Evolutionary conservation across 2,113 vertebrate species (phyloP), one percentile per base, ranked within the genome.

Genomic region (Octodon degus): DNA sequence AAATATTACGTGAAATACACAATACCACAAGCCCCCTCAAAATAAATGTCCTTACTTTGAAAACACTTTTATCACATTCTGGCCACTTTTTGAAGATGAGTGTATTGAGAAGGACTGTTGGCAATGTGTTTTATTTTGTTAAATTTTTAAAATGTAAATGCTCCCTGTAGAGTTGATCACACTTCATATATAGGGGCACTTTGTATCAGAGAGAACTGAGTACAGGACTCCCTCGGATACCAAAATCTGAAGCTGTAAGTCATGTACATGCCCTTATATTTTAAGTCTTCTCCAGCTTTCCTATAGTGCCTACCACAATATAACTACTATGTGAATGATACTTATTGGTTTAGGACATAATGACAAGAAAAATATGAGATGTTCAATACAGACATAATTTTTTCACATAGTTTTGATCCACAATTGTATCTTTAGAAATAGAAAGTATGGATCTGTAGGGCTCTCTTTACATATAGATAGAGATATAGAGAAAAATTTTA

Each of bases 381-480:
- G 7, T 55, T 47, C 63, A 53, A 13, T 53, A n/a, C 50, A 47
- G 25, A 65, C 8, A 16, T 86, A 34, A 50, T 40, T 40, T n/a
- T 53, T 72, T 88, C 34, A 58, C 19, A 11, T 72, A 72, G 19
- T 37, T 58, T 40, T 55, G 34, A 55, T 27, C 34, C 27, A 1
- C 50, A 74, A 24, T 20, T 76, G 17, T 20, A 53, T 14, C 34
- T 40, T 76, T 47, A 85, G 55, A 50, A 3, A 32, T n/a, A 63
- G 16, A 85, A 17, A 32, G 4, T 14, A 5, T 32, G 40, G 47
- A 40, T n/a, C 6, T 4, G 5, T 30, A 19, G 40, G 22, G 5
- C 62, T 24, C 9, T 13, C 5, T 25, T 30, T 3, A 67, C 0
- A 79, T 4, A 12, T 7, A 74, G 11, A 30, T 5, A 67, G 3